Evolutionary conservation across 2,888 invertebrate genomes (phyloP).

Genomic region (Acleris holmiana): DNA sequence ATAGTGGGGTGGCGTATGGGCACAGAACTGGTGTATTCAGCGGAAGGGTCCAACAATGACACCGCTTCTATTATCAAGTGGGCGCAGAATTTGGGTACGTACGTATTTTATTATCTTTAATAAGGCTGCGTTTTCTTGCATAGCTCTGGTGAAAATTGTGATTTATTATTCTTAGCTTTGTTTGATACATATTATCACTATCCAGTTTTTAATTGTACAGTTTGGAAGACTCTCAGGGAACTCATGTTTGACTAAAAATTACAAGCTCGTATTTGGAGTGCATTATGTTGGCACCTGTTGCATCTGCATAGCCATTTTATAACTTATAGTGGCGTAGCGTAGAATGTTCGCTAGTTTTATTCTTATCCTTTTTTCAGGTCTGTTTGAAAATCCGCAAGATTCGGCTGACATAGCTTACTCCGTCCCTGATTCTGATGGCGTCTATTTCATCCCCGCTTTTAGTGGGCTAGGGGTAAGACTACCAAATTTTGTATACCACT

Average conservation of each 20-base stretch:
- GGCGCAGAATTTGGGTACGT: constrained; percentile 88
- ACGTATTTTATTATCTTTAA: neutral
- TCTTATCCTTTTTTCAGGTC: constrained; percentile 65
- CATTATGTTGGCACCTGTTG: no score
- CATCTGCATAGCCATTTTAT: no score
- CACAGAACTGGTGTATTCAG: constrained; percentile 85
- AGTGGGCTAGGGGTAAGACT: constrained; percentile 91
- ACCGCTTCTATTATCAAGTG: constrained; percentile 95
- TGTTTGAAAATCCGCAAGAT: constrained; percentile 87
- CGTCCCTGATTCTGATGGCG: constrained; percentile 89
- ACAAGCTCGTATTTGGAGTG: no score
- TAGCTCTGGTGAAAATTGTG: no score
- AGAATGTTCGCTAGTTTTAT: no score
- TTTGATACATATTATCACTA: no score
- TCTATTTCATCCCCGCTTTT: constrained; percentile 95
- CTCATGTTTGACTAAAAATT: no score
- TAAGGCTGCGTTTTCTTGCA: neutral
- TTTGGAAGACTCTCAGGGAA: no score
- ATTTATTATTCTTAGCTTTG: no score
- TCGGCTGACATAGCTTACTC: constrained; percentile 87
- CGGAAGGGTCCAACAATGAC: constrained; percentile 95
- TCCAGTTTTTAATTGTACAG: no score
- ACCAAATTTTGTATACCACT: constrained; percentile 14
- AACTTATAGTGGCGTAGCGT: no score
- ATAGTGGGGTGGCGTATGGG: constrained; percentile 92